Percentiles rank a stretch among this genome's conserved stretches.
Conservation (phyloP, 2,113 vertebrate genomes). For the Pangasianodon hypophthalmus region DNA sequence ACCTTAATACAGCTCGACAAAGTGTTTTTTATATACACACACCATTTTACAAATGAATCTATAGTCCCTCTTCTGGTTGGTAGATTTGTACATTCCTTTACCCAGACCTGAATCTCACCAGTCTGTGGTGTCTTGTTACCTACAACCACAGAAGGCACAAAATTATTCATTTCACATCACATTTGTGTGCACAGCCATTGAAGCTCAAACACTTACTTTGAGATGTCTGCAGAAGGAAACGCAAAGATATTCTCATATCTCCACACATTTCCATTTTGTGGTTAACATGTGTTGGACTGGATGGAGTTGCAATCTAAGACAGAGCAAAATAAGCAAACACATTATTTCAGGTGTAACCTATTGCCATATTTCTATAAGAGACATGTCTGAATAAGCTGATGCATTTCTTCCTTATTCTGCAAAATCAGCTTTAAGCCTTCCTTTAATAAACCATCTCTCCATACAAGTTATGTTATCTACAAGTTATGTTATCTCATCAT, state of each 20-base stretch:
- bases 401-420: neutral
- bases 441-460: neutral
- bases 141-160: constrained; percentile 54
- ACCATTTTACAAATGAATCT: constrained; percentile 96
- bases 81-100: constrained; percentile 89
- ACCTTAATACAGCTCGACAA: neutral
- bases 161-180: neutral
- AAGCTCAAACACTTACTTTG: constrained; percentile 71
- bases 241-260: constrained; percentile 85
- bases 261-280: constrained; percentile 83
- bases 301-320: constrained; percentile 62
- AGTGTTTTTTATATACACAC: constrained; percentile 46
- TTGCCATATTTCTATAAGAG: neutral
- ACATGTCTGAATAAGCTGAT: neutral
- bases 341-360: neutral
- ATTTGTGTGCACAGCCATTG: neutral
- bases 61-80: constrained; percentile 78
- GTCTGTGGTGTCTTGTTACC: constrained; percentile 75
- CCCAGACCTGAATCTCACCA: constrained; percentile 93
- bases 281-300: constrained; percentile 65
- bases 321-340: constrained; percentile 36
- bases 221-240: constrained; percentile 78
- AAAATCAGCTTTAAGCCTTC: neutral
- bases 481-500: neutral
- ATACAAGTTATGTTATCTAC: neutral